Base-by-base conservation (phyloP, 2,113 vertebrate genomes). In the Mus pahari region DNA sequence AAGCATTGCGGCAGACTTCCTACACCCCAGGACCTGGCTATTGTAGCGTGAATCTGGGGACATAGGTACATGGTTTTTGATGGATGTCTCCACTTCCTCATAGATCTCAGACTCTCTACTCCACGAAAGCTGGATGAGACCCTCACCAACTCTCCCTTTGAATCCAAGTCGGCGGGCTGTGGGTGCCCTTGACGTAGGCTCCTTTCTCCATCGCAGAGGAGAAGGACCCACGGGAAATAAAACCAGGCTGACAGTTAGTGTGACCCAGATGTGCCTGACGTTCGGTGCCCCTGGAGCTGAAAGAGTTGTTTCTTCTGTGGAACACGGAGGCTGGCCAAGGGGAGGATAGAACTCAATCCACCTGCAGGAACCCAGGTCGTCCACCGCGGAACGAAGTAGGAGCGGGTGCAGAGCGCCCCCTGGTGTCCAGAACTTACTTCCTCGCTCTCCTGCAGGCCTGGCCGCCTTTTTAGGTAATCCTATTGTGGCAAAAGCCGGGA, bases 371-470 rank as follows among this genome's bases (percentile, higher is more conserved):
- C 17, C 33, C n/a, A 10, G 36, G 8, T 8, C 24, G 39, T 39
- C 33, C 7, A 0, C 24, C 1, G 19, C 2, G 53, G 39, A 31
- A 58, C 0, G 20, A 83, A 55, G 39, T 1, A 39, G 79, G 64
- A 10, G 39, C 2, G 60, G 13, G 66, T n/a, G 20, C 60, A 64
- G 48, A 42, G 7, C 68, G 93, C 94, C 96, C n/a, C n/a, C 97
- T 97, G 70, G 95, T 84, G 95, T 64, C 19, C 31, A 0, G 31
- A 10, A 42, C 6, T 75, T 14, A 4, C 36, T 39, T 20, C 19
- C 1, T 64, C 6, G 55, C 20, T 48, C 12, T 28, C 6, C 28
- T 2, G 20, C 39, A 5, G 50, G 36, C 26, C 26, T 20, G n/a
- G 66, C 9, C 31, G 22, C 36, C 31, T 88, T 94, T 68, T 83